phyloP scores from a whole-genome alignment of 2,113 vertebrate species.

The Gasterosteus nipponicus region DNA sequence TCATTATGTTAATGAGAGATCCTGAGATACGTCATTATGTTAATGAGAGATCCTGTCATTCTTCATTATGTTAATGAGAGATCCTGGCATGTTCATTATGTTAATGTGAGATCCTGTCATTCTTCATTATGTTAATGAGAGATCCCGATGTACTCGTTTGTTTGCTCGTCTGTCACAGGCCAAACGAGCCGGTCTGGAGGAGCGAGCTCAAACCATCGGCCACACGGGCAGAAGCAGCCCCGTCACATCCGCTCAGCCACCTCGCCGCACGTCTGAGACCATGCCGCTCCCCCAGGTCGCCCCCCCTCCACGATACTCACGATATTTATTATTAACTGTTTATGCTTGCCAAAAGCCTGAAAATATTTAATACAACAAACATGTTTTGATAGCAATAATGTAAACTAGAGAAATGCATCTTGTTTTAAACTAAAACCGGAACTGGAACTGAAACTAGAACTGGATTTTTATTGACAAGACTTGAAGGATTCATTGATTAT shows the following conservation, averaged over 20 bases:
- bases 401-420: not conserved
- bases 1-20: too few relatives aligned
- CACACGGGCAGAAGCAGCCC: constrained; percentile 68
- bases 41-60: too few relatives aligned
- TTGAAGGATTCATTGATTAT: not conserved
- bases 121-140: too few relatives aligned
- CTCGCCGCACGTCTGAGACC: constrained; percentile 63
- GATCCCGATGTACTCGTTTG: too few relatives aligned
- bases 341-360: not conserved
- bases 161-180: constrained; percentile 43
- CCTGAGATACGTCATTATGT: too few relatives aligned
- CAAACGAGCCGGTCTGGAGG: constrained; percentile 67
- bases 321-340: not conserved
- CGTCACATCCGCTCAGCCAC: not conserved
- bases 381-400: not conserved
- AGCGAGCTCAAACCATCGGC: constrained; percentile 68
- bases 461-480: not conserved
- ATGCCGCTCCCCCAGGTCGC: constrained; percentile 65
- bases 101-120: too few relatives aligned
- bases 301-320: not conserved
- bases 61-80: too few relatives aligned
- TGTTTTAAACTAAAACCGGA: too few relatives aligned
- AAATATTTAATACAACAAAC: too few relatives aligned
- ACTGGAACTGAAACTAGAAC: too few relatives aligned
- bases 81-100: too few relatives aligned